phyloP scores from a whole-genome alignment of 1,140 invertebrate genomes.

The Ceratina calcarata region DNA sequence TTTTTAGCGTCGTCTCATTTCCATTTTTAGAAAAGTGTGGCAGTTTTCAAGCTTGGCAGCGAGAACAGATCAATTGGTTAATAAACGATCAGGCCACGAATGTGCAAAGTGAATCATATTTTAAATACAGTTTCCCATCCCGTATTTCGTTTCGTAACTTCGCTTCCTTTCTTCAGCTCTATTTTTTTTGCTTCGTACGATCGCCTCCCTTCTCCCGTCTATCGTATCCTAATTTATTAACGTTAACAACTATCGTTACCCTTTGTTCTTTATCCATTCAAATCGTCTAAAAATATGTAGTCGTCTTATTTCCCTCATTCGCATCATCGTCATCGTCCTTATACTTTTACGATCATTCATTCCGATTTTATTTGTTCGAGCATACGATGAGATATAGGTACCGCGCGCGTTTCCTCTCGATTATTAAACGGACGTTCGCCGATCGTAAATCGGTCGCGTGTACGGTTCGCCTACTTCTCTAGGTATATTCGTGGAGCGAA shows the following conservation, averaged over 20 bases:
- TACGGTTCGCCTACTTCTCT: constrained; percentile 19
- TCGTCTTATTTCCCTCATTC: constrained; percentile 41
- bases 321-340: constrained; percentile 12
- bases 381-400: constrained; percentile 5
- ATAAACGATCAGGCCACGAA: constrained; percentile 19
- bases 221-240: constrained; percentile 5
- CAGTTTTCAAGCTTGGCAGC: too few relatives aligned
- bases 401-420: background rate
- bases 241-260: constrained; percentile 51
- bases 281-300: constrained; percentile 74
- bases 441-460: constrained; percentile 29
- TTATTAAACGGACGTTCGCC: constrained; percentile 2
- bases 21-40: too few relatives aligned
- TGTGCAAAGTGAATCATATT: constrained; percentile 70
- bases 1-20: too few relatives aligned
- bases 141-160: background rate
- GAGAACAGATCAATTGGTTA: background rate
- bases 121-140: constrained; percentile 71
- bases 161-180: background rate
- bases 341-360: constrained; percentile 3
- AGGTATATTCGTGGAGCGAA: constrained; percentile 38
- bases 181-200: background rate
- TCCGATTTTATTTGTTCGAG: background rate
- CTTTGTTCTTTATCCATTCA: constrained; percentile 61
- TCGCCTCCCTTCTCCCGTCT: constrained; percentile 1